These are phyloP conservation scores for Anhinga anhinga DNA, from an alignment of 2,113 vertebrate genomes.

Conservation along the genomic window DNA sequence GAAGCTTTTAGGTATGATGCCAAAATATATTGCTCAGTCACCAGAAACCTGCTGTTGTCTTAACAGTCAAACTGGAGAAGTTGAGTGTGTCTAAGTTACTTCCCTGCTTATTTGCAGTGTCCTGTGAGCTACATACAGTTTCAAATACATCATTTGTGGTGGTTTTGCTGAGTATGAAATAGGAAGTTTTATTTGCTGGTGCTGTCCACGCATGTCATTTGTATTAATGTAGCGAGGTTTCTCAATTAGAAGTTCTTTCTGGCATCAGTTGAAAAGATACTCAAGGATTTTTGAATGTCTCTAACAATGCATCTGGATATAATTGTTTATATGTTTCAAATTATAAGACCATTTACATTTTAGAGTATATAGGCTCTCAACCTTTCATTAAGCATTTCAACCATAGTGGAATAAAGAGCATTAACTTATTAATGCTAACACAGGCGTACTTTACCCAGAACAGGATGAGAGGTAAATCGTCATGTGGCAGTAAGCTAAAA, in stretches of 20 bases:
- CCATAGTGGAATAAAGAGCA: background rate
- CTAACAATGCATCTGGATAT: background rate
- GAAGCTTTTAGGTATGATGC: slow-evolving; percentile 89
- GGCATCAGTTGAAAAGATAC: background rate
- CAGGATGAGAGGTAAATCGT: background rate
- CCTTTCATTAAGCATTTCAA: background rate
- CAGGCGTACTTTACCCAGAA: background rate
- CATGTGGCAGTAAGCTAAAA: background rate
- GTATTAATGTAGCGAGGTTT: background rate
- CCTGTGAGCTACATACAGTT: background rate
- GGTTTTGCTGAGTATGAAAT: background rate
- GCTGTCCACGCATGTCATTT: background rate
- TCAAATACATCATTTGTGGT: background rate
- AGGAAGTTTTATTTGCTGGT: background rate
- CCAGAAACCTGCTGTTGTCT: background rate
- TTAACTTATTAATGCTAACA: background rate
- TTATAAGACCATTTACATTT: background rate
- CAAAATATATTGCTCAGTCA: background rate
- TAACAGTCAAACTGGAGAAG: background rate
- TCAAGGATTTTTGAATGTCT: background rate
- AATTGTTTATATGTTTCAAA: background rate
- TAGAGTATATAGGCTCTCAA: background rate
- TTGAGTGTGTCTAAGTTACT: background rate
- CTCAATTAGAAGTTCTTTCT: background rate
- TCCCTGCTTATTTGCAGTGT: background rate